phyloP scores from a whole-genome alignment of 2,888 invertebrate species.

The Nemoura dubitans region DNA sequence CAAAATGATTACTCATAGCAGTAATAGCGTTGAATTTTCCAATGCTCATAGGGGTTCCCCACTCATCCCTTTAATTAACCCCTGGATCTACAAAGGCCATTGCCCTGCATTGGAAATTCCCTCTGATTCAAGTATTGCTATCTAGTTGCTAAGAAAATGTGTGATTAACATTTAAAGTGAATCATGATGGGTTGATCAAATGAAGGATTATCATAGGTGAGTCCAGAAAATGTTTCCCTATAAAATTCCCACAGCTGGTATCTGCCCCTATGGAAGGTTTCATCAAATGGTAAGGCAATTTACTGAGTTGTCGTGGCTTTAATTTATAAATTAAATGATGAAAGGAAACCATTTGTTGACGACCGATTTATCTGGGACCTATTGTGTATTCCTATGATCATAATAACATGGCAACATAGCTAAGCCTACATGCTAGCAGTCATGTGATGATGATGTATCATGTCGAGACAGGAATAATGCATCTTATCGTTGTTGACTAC shows the following conservation, averaged over 20 bases:
- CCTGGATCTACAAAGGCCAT: neutral
- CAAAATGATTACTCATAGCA: too few relatives aligned
- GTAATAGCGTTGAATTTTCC: too few relatives aligned
- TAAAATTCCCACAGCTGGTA: neutral
- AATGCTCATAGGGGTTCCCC: neutral
- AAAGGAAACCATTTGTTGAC: conserved; percentile 12
- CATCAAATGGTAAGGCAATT: neutral
- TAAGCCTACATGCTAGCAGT: neutral
- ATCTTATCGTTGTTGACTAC: neutral
- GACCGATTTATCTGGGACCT: neutral
- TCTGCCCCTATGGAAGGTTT: neutral
- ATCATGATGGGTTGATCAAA: neutral
- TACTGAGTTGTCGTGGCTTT: neutral
- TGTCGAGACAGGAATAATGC: neutral
- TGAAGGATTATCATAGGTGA: neutral
- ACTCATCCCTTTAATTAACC: neutral
- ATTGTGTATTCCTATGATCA: neutral
- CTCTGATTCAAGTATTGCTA: neutral
- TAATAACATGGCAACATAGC: neutral
- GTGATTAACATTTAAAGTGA: neutral
- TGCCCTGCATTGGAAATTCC: neutral
- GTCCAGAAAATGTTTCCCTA: neutral
- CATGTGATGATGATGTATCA: neutral
- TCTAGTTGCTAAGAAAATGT: neutral
- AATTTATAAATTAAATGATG: neutral